A percentile compares a stretch with the other conserved stretches of the same genome.
Evolutionary conservation across 2,888 invertebrate species (phyloP).

Genomic region (Eupithecia inturbata): DNA sequence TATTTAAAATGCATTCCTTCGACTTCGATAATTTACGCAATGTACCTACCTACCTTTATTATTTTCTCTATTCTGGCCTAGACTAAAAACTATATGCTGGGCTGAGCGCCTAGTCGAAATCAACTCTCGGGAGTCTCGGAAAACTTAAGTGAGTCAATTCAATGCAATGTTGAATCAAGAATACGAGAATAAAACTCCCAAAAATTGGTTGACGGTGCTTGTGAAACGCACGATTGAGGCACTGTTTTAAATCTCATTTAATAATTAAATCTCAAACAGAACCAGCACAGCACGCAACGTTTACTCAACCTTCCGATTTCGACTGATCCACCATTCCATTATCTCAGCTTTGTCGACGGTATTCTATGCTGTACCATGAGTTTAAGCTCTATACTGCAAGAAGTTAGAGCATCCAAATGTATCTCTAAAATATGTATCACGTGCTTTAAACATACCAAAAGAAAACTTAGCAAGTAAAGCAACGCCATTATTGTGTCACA

Average conservation of each 20-base stretch:
- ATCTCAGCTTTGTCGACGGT: not conserved
- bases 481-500: constrained; percentile 13
- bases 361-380: not conserved
- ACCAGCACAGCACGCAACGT: not conserved
- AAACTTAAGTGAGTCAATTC: not conserved
- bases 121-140: not conserved
- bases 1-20: not conserved
- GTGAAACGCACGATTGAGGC: not conserved
- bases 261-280: not conserved
- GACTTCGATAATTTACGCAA: not conserved
- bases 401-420: not conserved
- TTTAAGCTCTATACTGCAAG: not conserved
- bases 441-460: not conserved
- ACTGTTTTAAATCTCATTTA: not conserved
- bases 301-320: not conserved
- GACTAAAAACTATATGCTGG: not conserved
- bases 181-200: not conserved
- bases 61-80: not conserved
- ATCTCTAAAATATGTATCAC: not conserved
- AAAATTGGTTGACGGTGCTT: not conserved
- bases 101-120: not conserved
- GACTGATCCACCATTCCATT: not conserved
- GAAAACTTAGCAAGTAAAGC: not conserved
- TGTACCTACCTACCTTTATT: too few species aligned
- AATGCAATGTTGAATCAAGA: not conserved